Evolutionary conservation across 2,888 invertebrate species (phyloP).

Genomic region (Tachystola acroxantha): DNA sequence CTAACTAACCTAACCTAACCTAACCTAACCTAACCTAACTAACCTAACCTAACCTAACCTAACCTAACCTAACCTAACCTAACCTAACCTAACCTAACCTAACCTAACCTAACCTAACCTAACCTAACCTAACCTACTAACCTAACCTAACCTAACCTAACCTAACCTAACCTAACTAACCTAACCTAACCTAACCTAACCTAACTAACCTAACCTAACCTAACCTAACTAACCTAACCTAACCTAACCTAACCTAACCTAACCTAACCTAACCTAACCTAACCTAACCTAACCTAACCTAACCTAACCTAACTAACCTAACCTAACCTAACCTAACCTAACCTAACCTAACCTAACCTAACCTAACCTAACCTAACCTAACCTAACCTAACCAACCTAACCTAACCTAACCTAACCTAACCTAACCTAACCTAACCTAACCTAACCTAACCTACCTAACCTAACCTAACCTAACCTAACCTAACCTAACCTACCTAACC

Average conservation of each 20-base stretch:
- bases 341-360: constrained; percentile 11
- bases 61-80: too few species aligned
- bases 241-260: constrained; percentile 13
- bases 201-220: too few species aligned
- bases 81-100: constrained; percentile 6
- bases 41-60: too few species aligned
- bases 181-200: constrained; percentile 13
- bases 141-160: too few species aligned
- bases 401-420: constrained; percentile 8
- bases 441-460: too few species aligned
- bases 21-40: too few species aligned
- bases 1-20: too few species aligned
- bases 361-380: constrained; percentile 11
- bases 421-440: constrained; percentile 6
- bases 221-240: constrained; percentile 13
- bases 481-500: too few species aligned
- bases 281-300: constrained; percentile 10
- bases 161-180: too few species aligned
- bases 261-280: constrained; percentile 11
- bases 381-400: too few species aligned
- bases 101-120: constrained; percentile 6
- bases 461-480: too few species aligned
- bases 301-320: constrained; percentile 10
- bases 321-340: constrained; percentile 11
- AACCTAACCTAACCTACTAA: too few species aligned